phyloP scores from a whole-genome alignment of 2,888 invertebrate species.

The Pollenia labialis region DNA sequence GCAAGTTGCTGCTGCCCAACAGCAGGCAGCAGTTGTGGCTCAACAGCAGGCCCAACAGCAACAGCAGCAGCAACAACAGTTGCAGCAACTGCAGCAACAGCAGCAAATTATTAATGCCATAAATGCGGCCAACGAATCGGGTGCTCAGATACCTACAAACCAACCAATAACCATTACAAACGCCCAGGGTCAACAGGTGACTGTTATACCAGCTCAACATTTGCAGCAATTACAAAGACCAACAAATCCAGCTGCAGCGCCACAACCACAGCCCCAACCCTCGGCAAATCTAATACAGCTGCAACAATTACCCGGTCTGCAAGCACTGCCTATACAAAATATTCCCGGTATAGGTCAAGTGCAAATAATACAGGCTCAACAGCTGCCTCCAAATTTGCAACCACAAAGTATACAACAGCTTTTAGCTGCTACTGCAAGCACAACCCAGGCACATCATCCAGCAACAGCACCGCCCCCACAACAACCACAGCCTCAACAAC shows the following conservation, averaged over 20 bases:
- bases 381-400: slow-evolving; percentile 83
- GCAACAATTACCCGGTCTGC: slow-evolving; percentile 84
- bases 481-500: slow-evolving; percentile 75
- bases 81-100: slow-evolving; percentile 78
- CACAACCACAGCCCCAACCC: slow-evolving; percentile 72
- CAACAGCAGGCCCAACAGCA: slow-evolving; percentile 73
- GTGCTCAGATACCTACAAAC: slow-evolving; percentile 82
- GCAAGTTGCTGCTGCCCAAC: slow-evolving; percentile 66
- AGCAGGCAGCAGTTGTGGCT: slow-evolving; percentile 71
- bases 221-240: slow-evolving; percentile 84
- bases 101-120: slow-evolving; percentile 81
- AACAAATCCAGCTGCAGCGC: slow-evolving; percentile 56
- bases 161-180: slow-evolving; percentile 90
- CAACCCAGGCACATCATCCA: slow-evolving; percentile 76
- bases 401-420: slow-evolving; percentile 79
- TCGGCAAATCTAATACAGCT: slow-evolving; percentile 80
- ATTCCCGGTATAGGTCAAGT: slow-evolving; percentile 92
- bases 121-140: slow-evolving; percentile 78
- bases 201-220: slow-evolving; percentile 91
- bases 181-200: slow-evolving; percentile 91
- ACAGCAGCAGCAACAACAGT: slow-evolving; percentile 72
- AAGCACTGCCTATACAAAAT: slow-evolving; percentile 90
- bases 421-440: slow-evolving; percentile 73
- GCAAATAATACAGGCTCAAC: slow-evolving; percentile 86
- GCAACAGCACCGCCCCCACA: slow-evolving; percentile 76